phyloP scores from a whole-genome alignment of 1,140 invertebrate species.

The Melipona quadrifasciata region DNA sequence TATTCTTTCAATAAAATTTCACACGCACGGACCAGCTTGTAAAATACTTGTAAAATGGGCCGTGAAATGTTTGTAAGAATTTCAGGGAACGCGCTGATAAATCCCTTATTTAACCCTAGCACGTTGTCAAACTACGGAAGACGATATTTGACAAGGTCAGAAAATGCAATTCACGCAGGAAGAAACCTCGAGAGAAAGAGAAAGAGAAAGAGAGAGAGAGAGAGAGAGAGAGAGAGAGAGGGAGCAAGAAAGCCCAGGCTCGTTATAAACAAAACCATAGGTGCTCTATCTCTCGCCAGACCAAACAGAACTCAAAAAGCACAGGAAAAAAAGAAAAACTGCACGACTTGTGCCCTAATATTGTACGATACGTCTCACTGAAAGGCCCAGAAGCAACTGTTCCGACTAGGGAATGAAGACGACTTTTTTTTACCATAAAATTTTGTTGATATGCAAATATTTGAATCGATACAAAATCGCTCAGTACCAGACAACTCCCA shows the following conservation, averaged over 20 bases:
- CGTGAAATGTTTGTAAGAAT: not conserved
- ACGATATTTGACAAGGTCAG: not conserved
- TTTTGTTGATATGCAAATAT: no score
- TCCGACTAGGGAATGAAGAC: no score
- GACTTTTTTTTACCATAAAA: no score
- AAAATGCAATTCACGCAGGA: not conserved
- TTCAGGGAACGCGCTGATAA: not conserved
- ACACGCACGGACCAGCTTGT: not conserved
- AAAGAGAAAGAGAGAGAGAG: no score
- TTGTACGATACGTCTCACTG: no score
- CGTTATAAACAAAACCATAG: not conserved
- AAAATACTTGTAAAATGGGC: not conserved
- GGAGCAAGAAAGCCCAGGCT: not conserved
- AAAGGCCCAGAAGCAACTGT: no score
- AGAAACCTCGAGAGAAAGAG: no score
- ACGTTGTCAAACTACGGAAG: not conserved
- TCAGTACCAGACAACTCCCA: no score
- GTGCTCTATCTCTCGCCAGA: not conserved
- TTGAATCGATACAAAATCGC: no score
- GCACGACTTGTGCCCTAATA: no score
- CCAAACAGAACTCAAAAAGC: not conserved
- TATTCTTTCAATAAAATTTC: no score
- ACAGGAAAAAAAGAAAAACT: not conserved
- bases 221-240: no score
- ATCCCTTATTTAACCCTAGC: not conserved